Evolutionary conservation across 2,113 vertebrate species (phyloP).

Genomic region (Danionella cerebrum): DNA sequence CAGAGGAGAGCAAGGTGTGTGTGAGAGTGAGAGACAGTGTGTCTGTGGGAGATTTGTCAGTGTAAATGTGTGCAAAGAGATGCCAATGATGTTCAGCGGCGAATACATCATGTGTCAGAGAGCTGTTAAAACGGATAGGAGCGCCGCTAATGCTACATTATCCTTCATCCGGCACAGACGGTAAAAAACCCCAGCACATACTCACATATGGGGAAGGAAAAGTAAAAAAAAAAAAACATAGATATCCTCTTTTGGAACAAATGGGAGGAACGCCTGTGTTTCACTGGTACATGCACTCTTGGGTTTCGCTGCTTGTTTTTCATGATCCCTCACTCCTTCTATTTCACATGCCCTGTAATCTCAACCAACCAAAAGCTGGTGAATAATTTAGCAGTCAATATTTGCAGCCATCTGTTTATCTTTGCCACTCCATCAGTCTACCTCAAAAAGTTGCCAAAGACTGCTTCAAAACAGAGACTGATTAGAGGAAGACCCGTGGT

Average conservation of each 20-base stretch:
- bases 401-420: slow-evolving; percentile 45
- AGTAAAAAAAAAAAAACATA: slow-evolving; percentile 1
- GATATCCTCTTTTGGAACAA: not conserved
- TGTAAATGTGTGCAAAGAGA: not conserved
- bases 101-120: slow-evolving; percentile 27
- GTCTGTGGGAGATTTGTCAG: slow-evolving; percentile 1
- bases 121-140: slow-evolving; percentile 22
- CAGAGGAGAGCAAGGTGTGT: slow-evolving; percentile 33
- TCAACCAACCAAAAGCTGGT: slow-evolving; percentile 33
- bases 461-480: slow-evolving; percentile 31
- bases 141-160: not conserved
- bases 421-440: slow-evolving; percentile 32
- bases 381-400: slow-evolving; percentile 47
- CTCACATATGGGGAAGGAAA: slow-evolving; percentile 4
- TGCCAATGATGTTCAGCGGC: not conserved
- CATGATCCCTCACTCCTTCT: slow-evolving; percentile 49
- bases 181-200: not conserved
- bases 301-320: slow-evolving; percentile 54
- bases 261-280: not conserved
- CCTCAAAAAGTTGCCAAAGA: slow-evolving; percentile 26
- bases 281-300: not conserved
- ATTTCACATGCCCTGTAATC: slow-evolving; percentile 36
- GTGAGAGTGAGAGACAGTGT: not conserved
- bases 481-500: not conserved
- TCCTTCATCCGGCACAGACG: not conserved